phyloP scores from a whole-genome alignment of 2,113 vertebrate genomes.

The Gobio gobio region DNA sequence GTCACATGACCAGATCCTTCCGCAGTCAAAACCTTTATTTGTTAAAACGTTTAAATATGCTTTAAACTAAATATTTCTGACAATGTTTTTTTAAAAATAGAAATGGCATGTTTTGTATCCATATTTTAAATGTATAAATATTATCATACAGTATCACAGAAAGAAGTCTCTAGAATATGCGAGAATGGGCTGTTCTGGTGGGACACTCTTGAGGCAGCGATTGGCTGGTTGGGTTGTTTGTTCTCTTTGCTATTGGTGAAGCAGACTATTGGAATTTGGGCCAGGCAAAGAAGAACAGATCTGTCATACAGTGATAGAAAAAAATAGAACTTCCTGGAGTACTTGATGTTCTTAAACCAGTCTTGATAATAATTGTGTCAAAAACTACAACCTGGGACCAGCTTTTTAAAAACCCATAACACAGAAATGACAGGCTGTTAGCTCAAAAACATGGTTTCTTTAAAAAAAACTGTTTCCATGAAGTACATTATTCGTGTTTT shows the following conservation, averaged over 20 bases:
- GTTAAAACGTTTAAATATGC: neutral
- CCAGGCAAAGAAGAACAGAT: neutral
- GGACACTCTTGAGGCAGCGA: conserved; percentile 53
- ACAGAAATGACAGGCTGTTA: neutral
- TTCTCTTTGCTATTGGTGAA: conserved; percentile 58
- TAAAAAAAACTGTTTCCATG: neutral
- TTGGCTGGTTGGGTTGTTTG: conserved; percentile 72
- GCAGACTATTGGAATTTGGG: neutral
- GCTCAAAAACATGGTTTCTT: neutral
- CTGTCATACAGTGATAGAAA: neutral
- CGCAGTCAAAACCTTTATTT: conserved; percentile 45
- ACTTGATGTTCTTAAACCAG: neutral
- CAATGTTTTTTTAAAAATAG: neutral
- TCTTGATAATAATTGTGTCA: neutral
- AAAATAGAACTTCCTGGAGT: conserved; percentile 4
- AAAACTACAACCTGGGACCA: neutral
- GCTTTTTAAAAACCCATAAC: neutral
- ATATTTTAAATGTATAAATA: neutral
- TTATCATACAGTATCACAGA: conserved; percentile 15
- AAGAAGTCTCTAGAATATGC: conserved; percentile 64
- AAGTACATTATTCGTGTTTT: conserved; percentile 21
- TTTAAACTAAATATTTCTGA: neutral
- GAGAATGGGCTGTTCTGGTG: conserved; percentile 60
- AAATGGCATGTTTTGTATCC: neutral
- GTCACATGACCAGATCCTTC: conserved; percentile 45